These are phyloP conservation scores for Metallyticus violacea DNA, from an alignment of 2,888 invertebrate genomes.

Conservation along the genomic window DNA sequence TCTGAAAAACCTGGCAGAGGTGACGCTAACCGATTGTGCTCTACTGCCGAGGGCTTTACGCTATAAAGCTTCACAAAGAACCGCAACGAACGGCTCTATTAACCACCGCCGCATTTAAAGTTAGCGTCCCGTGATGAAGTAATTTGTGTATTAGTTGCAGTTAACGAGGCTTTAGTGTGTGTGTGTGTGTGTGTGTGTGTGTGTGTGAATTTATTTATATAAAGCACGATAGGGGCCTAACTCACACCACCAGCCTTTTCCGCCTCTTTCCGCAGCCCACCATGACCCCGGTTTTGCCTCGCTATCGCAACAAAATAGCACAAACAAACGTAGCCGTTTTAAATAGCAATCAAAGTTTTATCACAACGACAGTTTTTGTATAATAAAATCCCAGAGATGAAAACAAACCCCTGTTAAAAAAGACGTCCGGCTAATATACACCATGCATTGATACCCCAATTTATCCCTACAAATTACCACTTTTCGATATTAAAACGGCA, in stretches of 20 bases:
- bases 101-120: neutral
- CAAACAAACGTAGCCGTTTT: conserved; percentile 7
- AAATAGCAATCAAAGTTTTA: conserved; percentile 27
- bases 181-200: neutral
- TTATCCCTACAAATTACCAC: conserved; percentile 7
- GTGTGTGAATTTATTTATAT: neutral
- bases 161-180: conserved; percentile 6
- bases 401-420: neutral
- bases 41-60: neutral
- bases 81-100: conserved; percentile 4
- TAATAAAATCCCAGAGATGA: conserved; percentile 5
- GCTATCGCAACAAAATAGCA: neutral
- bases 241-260: neutral
- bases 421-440: neutral
- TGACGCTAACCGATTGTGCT: neutral
- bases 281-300: neutral
- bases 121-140: neutral
- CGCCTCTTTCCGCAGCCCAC: neutral
- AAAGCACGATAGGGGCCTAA: neutral
- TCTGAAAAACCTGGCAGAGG: neutral
- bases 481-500: conserved; percentile 6
- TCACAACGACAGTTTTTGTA: conserved; percentile 21
- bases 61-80: conserved; percentile 10
- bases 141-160: conserved; percentile 16
- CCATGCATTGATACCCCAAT: conserved; percentile 6